Evolutionary conservation across 1,140 invertebrate genomes (phyloP), one percentile per base, ranked within the genome.

Genomic region (Pentalonia nigronervosa): DNA sequence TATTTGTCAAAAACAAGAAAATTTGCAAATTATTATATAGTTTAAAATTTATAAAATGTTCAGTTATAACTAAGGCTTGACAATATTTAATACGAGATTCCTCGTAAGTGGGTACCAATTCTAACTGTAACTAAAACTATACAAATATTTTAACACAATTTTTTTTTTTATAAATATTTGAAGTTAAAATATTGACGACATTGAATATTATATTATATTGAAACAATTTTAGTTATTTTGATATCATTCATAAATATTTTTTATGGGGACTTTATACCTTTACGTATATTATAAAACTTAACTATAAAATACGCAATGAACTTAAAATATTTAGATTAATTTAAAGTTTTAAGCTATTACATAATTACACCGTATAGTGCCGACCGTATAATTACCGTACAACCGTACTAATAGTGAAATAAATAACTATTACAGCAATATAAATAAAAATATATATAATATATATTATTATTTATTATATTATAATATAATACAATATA

Each of bases 221-320:
- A 14, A 17, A 17, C 1, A 14, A n/a, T n/a, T 76, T 76, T 17
- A 17, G 14, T 76, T n/a, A 17, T 34, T 17, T 60, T 6, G n/a
- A n/a, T 76, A 14, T 76, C 7, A 76, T 34, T n/a, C 17, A 76
- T n/a, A n/a, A 76, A 17, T n/a, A 17, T 17, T 34, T 17, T 76
- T n/a, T 0, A 4, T 17, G 0, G 14, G 1, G 3, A 7, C 0
- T 7, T n/a, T n/a, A 17, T 76, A n/a, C n/a, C 14, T n/a, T 76
- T 17, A n/a, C 14, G 14, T 76, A 6, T 76, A 30, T 67, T 67
- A 30, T 67, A n/a, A 67, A 14, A n/a, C 17, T n/a, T 17, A 6
- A n/a, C 1, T 21, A 53, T 53, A n/a, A 76, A 30, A 9, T 60
- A 60, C 2, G 56, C 1, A 30, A 60, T 60, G 25, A 30, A 30